phyloP scores from a whole-genome alignment of 2,113 vertebrate genomes.

The Ia io region DNA sequence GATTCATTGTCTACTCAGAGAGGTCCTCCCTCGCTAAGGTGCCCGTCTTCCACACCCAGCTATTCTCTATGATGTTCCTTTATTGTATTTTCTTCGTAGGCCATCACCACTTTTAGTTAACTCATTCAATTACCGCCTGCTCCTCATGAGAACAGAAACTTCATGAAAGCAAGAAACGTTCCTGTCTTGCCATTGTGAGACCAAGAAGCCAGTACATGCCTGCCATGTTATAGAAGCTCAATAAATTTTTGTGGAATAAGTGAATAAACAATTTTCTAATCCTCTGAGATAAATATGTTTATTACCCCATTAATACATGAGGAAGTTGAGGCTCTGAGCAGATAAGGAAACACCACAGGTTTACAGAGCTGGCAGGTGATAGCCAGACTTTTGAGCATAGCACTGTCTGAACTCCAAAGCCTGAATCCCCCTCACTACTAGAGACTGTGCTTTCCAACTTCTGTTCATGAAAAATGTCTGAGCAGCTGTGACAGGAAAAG shows the following conservation, averaged over 20 bases:
- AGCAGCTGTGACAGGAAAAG: conserved; percentile 39
- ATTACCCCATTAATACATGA: neutral
- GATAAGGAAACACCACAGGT: neutral
- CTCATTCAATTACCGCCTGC: neutral
- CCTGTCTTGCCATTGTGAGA: neutral
- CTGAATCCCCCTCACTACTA: neutral
- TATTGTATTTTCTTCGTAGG: neutral
- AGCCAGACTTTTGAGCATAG: neutral
- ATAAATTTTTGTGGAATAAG: neutral
- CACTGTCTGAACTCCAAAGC: neutral
- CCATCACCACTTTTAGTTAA: neutral
- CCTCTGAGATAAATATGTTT: neutral
- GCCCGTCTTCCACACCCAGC: neutral
- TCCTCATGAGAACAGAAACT: neutral
- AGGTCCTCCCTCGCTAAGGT: neutral
- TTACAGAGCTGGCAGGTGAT: neutral
- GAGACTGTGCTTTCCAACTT: conserved; percentile 49
- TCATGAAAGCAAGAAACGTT: neutral
- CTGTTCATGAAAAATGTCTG: conserved; percentile 45
- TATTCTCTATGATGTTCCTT: neutral
- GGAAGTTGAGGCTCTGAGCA: neutral
- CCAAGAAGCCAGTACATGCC: neutral
- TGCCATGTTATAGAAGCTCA: neutral
- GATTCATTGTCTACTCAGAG: neutral
- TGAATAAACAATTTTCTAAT: neutral